phyloP scores from a whole-genome alignment of 2,888 invertebrate genomes.

The Elegia similella region DNA sequence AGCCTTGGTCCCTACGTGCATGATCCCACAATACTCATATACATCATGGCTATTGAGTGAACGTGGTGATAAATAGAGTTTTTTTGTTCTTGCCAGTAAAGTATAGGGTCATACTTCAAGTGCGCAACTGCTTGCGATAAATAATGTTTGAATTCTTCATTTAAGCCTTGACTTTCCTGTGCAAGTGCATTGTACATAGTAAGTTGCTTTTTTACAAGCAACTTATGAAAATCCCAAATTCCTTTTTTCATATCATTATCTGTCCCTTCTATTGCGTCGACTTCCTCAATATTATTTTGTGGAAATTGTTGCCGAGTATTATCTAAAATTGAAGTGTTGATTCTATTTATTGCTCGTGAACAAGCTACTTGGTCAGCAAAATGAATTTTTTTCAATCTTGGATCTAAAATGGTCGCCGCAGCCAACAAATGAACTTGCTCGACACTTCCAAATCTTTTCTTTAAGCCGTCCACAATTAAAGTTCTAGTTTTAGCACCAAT shows the following conservation, averaged over 20 bases:
- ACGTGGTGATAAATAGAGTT: background rate
- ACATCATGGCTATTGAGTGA: conserved; percentile 2
- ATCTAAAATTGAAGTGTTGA: conserved; percentile 33
- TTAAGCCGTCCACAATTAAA: conserved; percentile 27
- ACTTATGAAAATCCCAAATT: conserved; percentile 32
- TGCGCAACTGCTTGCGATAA: conserved; percentile 42
- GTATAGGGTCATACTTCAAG: conserved; percentile 36
- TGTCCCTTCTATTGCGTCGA: conserved; percentile 21
- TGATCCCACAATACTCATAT: background rate
- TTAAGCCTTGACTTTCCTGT: conserved; percentile 33
- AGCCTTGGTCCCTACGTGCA: too few species aligned
- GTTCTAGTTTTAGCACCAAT: conserved; percentile 28
- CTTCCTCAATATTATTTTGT: conserved; percentile 3
- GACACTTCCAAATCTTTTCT: conserved; percentile 29
- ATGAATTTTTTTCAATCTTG: too few species aligned
- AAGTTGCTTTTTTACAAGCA: conserved; percentile 33
- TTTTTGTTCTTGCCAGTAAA: conserved; percentile 36
- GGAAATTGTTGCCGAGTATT: conserved; percentile 27
- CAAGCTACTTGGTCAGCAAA: conserved; percentile 32
- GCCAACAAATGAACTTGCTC: conserved; percentile 34
- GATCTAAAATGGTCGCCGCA: conserved; percentile 33
- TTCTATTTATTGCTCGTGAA: conserved; percentile 29
- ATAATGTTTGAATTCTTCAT: conserved; percentile 39
- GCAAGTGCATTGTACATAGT: conserved; percentile 29
- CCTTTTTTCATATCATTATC: conserved; percentile 27